A percentile compares a stretch with the other conserved stretches of the same genome.
These are phyloP conservation scores for Aurelia aurita complex sp. Pacific DNA, from an alignment of 30 jellyfish, hydroid and myxozoan genomes.

Conservation along the genomic window DNA sequence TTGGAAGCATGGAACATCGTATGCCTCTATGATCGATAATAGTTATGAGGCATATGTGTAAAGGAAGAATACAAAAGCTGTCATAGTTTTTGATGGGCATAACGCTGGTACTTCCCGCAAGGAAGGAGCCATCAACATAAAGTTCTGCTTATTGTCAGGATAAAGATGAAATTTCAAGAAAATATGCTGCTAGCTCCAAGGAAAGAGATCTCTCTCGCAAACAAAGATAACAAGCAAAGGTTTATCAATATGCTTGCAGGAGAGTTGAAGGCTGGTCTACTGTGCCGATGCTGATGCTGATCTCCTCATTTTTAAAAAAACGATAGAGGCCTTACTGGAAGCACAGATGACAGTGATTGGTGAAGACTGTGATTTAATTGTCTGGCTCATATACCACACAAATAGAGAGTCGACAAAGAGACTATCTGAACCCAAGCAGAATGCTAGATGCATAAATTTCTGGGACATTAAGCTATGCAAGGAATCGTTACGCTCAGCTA, in stretches of 20 bases:
- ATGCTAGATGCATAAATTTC: constrained; percentile 15
- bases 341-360: constrained; percentile 54
- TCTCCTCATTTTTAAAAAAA: constrained; percentile 61
- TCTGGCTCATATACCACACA: constrained; percentile 46
- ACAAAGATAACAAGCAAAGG: constrained; percentile 41
- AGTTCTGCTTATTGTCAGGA: constrained; percentile 19
- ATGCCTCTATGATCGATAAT: constrained; percentile 47
- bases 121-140: constrained; percentile 42
- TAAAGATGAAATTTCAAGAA: constrained; percentile 23
- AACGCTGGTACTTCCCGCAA: constrained; percentile 35
- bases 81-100: constrained; percentile 53
- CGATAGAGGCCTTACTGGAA: too few species aligned
- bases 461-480: constrained; percentile 49
- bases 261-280: constrained; percentile 15
- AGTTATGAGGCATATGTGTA: constrained; percentile 38
- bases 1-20: constrained; percentile 49
- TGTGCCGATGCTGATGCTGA: constrained; percentile 56
- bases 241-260: constrained; percentile 49
- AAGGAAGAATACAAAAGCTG: constrained; percentile 29
- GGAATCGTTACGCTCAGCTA: too few species aligned
- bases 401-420: too few species aligned
- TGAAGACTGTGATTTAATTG: constrained; percentile 59
- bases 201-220: constrained; percentile 44
- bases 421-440: constrained; percentile 47
- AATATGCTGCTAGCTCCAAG: constrained; percentile 22